phyloP scores from a whole-genome alignment of 2,888 invertebrate genomes.

The Erebia palarica region DNA sequence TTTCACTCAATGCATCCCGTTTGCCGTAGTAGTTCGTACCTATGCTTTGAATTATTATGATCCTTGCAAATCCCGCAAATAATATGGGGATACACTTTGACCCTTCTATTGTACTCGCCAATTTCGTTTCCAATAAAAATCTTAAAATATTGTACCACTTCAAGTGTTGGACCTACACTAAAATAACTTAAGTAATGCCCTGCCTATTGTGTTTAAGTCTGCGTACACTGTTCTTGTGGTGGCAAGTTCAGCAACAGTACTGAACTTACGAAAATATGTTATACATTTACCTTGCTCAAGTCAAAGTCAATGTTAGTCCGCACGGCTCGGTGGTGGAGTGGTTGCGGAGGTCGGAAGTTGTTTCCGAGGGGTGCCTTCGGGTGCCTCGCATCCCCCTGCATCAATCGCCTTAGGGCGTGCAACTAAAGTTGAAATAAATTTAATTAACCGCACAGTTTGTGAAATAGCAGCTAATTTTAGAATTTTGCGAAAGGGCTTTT shows the following conservation, averaged over 20 bases:
- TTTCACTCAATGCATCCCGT: too few relatives aligned
- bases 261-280: neutral
- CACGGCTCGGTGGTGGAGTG: slow-evolving; percentile 95
- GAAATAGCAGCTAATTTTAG: slow-evolving; percentile 43
- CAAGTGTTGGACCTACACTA: too few relatives aligned
- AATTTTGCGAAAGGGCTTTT: slow-evolving; percentile 33
- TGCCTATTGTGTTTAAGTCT: too few relatives aligned
- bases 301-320: slow-evolving; percentile 98
- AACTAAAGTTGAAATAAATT: slow-evolving; percentile 81
- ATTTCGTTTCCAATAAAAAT: too few relatives aligned
- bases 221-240: too few relatives aligned
- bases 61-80: too few relatives aligned
- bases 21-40: too few relatives aligned
- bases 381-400: slow-evolving; percentile 93
- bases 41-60: too few relatives aligned
- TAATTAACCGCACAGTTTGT: slow-evolving; percentile 46
- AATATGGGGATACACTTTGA: too few relatives aligned
- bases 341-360: slow-evolving; percentile 97
- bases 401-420: slow-evolving; percentile 90
- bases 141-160: too few relatives aligned
- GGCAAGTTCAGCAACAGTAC: neutral
- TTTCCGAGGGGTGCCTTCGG: slow-evolving; percentile 96
- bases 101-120: too few relatives aligned
- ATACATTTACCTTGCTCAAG: slow-evolving; percentile 84
- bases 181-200: too few relatives aligned